These are phyloP conservation scores for Montipora capricornis DNA, from an alignment of 64 coral and sea anemone genomes.

Conservation along the genomic window DNA sequence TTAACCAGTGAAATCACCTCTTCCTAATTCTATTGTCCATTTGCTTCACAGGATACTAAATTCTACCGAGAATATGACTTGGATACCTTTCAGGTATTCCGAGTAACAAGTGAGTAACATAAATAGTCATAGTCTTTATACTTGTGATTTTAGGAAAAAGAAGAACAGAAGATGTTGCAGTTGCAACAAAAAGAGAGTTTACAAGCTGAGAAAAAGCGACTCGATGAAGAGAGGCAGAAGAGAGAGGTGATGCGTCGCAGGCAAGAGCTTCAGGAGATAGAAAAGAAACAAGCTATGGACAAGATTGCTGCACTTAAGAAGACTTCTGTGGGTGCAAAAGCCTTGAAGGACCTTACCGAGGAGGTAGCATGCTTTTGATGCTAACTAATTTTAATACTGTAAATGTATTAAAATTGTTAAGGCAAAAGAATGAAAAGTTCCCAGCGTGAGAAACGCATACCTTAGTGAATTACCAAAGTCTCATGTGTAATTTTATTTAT, in stretches of 20 bases:
- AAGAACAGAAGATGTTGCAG: slow-evolving; percentile 68
- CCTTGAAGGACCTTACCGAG: slow-evolving; percentile 91
- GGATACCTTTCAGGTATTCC: background rate
- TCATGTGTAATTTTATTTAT: background rate
- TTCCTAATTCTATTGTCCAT: no score
- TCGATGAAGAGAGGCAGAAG: slow-evolving; percentile 88
- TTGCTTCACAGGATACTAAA: no score
- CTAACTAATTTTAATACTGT: no score
- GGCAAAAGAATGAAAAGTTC: no score
- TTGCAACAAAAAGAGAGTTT: slow-evolving; percentile 82
- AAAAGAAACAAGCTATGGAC: slow-evolving; percentile 98
- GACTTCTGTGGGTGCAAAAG: slow-evolving; percentile 96
- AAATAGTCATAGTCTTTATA: background rate
- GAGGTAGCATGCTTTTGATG: slow-evolving; percentile 47
- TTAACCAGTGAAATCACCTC: no score
- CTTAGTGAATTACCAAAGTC: background rate
- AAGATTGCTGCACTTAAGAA: slow-evolving; percentile 98
- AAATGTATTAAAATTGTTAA: no score
- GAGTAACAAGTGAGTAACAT: background rate
- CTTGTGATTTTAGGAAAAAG: slow-evolving; percentile 62
- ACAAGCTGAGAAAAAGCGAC: slow-evolving; percentile 84
- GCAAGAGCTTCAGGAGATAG: slow-evolving; percentile 95
- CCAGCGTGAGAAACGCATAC: background rate
- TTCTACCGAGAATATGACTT: no score
- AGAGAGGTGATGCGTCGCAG: slow-evolving; percentile 78